Conservation (phyloP, 2,888 invertebrate species). For the Ditula angustiorana region DNA sequence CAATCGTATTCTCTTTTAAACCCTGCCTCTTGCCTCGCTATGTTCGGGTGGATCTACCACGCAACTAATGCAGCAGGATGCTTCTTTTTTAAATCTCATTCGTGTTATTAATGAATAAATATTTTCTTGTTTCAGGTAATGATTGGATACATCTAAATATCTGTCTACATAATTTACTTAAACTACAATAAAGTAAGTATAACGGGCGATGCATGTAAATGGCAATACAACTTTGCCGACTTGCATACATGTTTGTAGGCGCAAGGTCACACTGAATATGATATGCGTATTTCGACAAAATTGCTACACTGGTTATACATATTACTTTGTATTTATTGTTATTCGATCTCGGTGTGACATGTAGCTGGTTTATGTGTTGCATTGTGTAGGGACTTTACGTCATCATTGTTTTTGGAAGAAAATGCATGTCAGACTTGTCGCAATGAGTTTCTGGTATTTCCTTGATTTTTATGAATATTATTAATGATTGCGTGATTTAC, state of each 20-base stretch:
- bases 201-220: constrained; percentile 7
- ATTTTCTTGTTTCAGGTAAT: constrained; percentile 33
- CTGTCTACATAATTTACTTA: neutral
- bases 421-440: no score
- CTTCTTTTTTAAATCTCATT: no score
- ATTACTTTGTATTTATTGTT: constrained; percentile 21
- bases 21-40: no score
- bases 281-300: constrained; percentile 33
- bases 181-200: no score
- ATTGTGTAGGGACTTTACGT: neutral
- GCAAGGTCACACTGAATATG: constrained; percentile 30
- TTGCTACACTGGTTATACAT: constrained; percentile 19
- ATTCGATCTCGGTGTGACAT: constrained; percentile 7
- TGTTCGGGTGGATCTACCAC: no score
- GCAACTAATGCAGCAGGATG: no score
- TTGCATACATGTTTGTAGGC: constrained; percentile 26
- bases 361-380: neutral
- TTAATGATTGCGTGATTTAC: no score
- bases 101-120: neutral
- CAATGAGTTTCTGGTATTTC: neutral
- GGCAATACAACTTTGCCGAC: constrained; percentile 12
- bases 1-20: no score
- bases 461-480: neutral
- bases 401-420: neutral
- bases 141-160: constrained; percentile 4